Evolutionary conservation across 2,888 invertebrate genomes (phyloP), one percentile per base, ranked within the genome.

Genomic region (Polyommatus icarus): DNA sequence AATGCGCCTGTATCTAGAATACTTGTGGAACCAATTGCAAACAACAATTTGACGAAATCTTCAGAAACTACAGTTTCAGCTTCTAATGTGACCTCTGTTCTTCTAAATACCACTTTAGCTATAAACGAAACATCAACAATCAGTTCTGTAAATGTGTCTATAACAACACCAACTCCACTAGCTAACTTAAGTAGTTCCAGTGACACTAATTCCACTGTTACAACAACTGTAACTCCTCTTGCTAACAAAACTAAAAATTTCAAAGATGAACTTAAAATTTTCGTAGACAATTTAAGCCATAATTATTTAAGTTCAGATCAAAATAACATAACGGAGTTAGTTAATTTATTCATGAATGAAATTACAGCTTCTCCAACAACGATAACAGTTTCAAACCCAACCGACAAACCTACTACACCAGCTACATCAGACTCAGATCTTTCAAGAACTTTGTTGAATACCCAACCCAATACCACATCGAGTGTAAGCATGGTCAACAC

Each of bases 401-500:
- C 12, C 78, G 80, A 71, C 12, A 77, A 72, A 10, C 18, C 29
- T 76, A n/a, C 57, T 50, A 46, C 61, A 20, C 73, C 46, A 46
- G 40, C n/a, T 20, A 36, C 24, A 32, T 18, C 77, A 71, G 24
- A 50, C 1, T 20, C 77, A 8, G 36, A 15, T 46, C 50, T 29
- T 15, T 54, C 54, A 15, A 29, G n/a, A 18, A 71, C 71, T 40
- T 18, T 57, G 32, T 29, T 32, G 24, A 61, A 57, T 40, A 72
- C 10, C 57, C 6, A n/a, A 24, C 50, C 54, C 46, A 40, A 50
- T 29, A 78, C 71, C 50, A 79, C 67, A 24, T 73, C 77, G n/a
- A 78, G 73, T 24, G 24, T 79, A 46, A 80, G 78, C 15, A 75
- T 79, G 7, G 76, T 78, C 12, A 82, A 83, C 82, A 83, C 32